These are phyloP conservation scores for Dicyrtomina minuta DNA, from an alignment of 2,888 invertebrate species.

Conservation along the genomic window DNA sequence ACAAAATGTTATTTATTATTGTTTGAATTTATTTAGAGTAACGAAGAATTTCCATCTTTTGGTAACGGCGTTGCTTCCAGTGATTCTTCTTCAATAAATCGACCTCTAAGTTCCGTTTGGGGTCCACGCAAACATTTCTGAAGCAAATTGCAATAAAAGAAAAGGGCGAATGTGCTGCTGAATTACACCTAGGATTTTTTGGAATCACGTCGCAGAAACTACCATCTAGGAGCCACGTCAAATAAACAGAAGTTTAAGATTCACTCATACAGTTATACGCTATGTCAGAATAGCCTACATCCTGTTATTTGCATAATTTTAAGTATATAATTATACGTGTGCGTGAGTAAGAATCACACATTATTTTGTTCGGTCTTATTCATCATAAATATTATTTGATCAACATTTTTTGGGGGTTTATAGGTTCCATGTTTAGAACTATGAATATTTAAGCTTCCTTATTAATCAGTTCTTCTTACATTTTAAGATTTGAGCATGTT, in stretches of 20 bases:
- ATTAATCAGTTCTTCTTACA: no score
- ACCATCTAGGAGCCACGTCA: not conserved
- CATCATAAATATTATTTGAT: not conserved
- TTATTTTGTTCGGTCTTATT: constrained; percentile 2
- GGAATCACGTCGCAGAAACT: not conserved
- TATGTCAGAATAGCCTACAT: not conserved
- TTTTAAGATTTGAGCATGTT: no score
- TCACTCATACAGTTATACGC: not conserved
- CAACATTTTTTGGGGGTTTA: constrained; percentile 6
- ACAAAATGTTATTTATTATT: not conserved
- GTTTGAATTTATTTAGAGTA: constrained; percentile 41
- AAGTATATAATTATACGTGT: no score
- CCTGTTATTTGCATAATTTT: constrained; percentile 26
- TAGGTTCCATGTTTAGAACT: constrained; percentile 4
- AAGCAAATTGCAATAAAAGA: constrained; percentile 5
- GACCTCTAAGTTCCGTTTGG: constrained; percentile 50
- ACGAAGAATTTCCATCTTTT: constrained; percentile 51
- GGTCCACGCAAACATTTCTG: constrained; percentile 52
- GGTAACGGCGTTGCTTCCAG: constrained; percentile 46
- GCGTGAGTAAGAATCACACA: constrained; percentile 7
- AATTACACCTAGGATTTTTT: no score
- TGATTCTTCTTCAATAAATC: constrained; percentile 27
- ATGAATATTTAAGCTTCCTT: no score
- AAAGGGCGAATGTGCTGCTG: constrained; percentile 4
- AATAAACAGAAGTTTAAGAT: constrained; percentile 12